phyloP scores from a whole-genome alignment of 2,113 vertebrate genomes.

The Gasterosteus nipponicus region DNA sequence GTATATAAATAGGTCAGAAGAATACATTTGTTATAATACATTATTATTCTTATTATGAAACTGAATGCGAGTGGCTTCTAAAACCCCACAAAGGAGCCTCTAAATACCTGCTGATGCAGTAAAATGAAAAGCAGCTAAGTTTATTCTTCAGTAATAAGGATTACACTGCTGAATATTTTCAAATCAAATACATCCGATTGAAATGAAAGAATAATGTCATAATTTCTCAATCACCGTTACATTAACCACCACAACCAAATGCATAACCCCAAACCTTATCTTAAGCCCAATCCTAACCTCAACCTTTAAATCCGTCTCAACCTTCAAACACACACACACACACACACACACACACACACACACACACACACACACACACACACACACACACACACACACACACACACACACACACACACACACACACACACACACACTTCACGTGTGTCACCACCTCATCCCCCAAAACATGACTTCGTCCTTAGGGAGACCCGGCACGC shows the following conservation, averaged over 20 bases:
- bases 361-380: background rate
- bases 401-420: background rate
- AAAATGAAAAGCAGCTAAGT: background rate
- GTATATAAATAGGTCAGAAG: background rate
- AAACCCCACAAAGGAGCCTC: background rate
- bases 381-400: background rate
- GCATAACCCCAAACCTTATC: background rate
- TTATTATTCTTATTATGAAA: background rate
- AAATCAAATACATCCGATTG: slow-evolving; percentile 2
- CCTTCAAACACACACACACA: background rate
- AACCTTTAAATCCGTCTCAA: background rate
- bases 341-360: background rate
- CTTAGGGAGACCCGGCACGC: background rate
- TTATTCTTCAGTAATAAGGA: background rate
- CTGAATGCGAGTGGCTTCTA: background rate
- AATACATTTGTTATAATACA: background rate
- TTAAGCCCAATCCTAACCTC: background rate
- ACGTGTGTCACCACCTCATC: background rate
- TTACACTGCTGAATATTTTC: background rate
- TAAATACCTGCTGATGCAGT: background rate
- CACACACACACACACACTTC: background rate
- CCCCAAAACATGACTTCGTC: background rate
- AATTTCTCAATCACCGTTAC: slow-evolving; percentile 3
- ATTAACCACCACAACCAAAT: background rate
- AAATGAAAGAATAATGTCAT: slow-evolving; percentile 22